Conservation (phyloP, 2,888 invertebrate species). For the Lingula anatina region DNA sequence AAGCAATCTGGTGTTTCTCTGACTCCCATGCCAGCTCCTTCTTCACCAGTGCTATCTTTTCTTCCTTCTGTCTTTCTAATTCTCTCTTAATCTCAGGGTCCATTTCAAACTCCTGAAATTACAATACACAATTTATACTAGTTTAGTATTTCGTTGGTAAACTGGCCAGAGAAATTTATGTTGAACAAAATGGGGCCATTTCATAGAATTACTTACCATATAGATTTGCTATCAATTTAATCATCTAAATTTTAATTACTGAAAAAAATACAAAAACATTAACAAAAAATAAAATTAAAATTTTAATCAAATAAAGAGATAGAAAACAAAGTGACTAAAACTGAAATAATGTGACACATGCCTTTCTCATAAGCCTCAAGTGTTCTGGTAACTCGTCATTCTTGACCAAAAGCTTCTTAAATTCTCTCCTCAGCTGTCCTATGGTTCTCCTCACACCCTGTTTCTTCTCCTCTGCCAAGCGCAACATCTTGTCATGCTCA, state of each 20-base stretch:
- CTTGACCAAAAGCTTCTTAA: conserved; percentile 40
- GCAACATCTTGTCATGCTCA: conserved; percentile 50
- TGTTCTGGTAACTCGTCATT: conserved; percentile 41
- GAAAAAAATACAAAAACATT: too few species aligned
- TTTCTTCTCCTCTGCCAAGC: conserved; percentile 50
- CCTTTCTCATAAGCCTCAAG: conserved; percentile 37
- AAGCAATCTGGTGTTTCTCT: conserved; percentile 45
- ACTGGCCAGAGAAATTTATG: too few species aligned
- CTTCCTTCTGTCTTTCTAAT: conserved; percentile 35
- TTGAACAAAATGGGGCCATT: too few species aligned
- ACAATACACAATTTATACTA: too few species aligned
- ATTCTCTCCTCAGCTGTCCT: conserved; percentile 41
- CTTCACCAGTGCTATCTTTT: conserved; percentile 40
- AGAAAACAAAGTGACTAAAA: too few species aligned
- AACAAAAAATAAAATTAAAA: too few species aligned
- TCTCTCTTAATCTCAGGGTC: conserved; percentile 48
- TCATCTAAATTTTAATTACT: too few species aligned
- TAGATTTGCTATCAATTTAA: too few species aligned
- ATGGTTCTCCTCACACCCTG: conserved; percentile 39
- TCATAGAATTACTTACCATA: too few species aligned
- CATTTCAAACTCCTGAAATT: conserved; percentile 51
- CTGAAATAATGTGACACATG: too few species aligned
- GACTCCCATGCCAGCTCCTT: conserved; percentile 51
- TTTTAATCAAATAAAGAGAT: too few species aligned
- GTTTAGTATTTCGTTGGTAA: too few species aligned